A percentile compares a stretch with the other conserved stretches of the same genome.
Evolutionary conservation across 35 echinoderm and acorn worm genomes (phyloP).

Genomic region (Anneissia japonica): DNA sequence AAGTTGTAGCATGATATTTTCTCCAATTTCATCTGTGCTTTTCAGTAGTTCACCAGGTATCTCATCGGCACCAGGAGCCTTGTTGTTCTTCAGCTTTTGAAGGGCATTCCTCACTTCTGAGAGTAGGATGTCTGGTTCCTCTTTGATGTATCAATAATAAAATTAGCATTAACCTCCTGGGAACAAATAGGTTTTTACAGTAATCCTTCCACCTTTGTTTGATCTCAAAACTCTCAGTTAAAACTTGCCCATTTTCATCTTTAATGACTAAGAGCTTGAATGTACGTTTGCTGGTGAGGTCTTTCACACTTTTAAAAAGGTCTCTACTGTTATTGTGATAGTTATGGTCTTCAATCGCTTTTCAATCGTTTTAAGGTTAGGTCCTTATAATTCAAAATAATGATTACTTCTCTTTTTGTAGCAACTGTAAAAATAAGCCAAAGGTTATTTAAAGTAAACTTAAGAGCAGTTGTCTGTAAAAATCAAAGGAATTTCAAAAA

Average conservation of each 20-base stretch:
- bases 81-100: background rate
- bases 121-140: constrained; percentile 14
- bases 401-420: too few species aligned
- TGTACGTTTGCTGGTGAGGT: too few species aligned
- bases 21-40: background rate
- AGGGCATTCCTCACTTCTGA: background rate
- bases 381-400: too few species aligned
- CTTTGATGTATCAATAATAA: background rate
- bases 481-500: too few species aligned
- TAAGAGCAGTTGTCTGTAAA: too few species aligned
- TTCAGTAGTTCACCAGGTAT: constrained; percentile 1
- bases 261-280: background rate
- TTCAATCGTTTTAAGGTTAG: too few species aligned
- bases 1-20: background rate
- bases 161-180: background rate
- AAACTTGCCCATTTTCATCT: constrained; percentile 6
- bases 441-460: too few species aligned
- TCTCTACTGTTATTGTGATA: too few species aligned
- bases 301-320: too few species aligned
- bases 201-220: background rate
- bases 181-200: too few species aligned
- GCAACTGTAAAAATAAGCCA: too few species aligned
- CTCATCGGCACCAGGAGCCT: constrained; percentile 7
- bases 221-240: background rate
- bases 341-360: too few species aligned